Conservation (phyloP, 2,797 vertebrate genomes). For the Sebastes steindachneri region DNA sequence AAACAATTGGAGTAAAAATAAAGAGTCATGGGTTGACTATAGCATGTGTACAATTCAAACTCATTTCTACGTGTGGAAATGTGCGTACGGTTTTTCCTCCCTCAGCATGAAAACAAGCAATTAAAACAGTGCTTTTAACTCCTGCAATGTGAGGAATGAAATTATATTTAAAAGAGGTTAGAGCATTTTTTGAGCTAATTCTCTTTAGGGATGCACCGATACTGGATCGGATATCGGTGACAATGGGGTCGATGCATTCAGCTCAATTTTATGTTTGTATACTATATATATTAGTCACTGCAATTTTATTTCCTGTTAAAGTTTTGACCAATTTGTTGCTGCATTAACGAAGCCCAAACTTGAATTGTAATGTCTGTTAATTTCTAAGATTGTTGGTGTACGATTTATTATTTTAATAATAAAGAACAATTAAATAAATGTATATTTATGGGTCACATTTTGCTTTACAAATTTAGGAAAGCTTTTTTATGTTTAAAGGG, state of each 20-base stretch:
- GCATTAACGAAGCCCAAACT: too few species aligned
- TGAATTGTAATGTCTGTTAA: too few species aligned
- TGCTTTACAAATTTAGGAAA: too few species aligned
- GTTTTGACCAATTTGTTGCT: neutral
- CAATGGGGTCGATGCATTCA: too few species aligned
- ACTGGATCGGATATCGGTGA: neutral
- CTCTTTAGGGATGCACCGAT: neutral
- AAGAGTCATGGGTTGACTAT: neutral
- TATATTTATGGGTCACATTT: too few species aligned
- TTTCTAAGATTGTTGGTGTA: too few species aligned
- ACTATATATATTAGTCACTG: neutral
- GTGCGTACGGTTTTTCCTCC: neutral
- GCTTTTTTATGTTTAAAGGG: too few species aligned
- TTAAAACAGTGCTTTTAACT: constrained; percentile 3
- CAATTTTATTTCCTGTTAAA: neutral
- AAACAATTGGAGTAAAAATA: constrained; percentile 44
- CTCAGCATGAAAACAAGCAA: neutral
- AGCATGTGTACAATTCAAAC: constrained; percentile 19
- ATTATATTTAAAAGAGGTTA: neutral
- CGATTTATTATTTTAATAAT: too few species aligned
- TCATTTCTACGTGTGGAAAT: constrained; percentile 34
- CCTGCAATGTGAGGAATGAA: neutral
- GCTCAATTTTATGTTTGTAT: neutral
- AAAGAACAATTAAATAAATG: too few species aligned
- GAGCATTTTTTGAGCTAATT: constrained; percentile 10